phyloP scores from a whole-genome alignment of 2,888 invertebrate genomes.

The Timema cristinae region DNA sequence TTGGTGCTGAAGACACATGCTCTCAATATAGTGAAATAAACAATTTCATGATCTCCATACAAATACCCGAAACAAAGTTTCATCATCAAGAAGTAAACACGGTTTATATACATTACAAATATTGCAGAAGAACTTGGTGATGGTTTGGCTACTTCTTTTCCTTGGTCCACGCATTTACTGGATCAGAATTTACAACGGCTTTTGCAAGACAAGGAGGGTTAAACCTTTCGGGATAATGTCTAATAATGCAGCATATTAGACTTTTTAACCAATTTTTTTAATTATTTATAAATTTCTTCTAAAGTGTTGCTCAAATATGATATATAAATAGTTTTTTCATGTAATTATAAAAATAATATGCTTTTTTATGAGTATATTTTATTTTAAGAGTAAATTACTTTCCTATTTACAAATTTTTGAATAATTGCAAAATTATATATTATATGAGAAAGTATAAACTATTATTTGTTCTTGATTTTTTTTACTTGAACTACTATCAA shows the following conservation, averaged over 20 bases:
- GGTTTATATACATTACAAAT: not conserved
- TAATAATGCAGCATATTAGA: not conserved
- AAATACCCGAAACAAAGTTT: not conserved
- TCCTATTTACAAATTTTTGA: no score
- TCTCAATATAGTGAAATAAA: not conserved
- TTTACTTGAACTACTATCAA: no score
- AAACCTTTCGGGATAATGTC: not conserved
- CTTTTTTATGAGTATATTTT: no score
- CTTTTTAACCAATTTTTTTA: not conserved
- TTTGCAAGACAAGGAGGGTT: not conserved
- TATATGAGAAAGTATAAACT: no score
- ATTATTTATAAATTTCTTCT: no score
- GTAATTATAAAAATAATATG: no score
- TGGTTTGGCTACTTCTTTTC: not conserved
- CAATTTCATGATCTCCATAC: not conserved
- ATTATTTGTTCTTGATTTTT: no score
- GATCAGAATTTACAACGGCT: not conserved
- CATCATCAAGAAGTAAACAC: not conserved
- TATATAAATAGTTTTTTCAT: no score
- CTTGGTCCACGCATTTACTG: constrained; percentile 4
- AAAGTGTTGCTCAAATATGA: no score
- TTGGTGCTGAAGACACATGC: not conserved
- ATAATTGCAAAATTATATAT: no score
- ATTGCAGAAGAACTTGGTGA: not conserved
- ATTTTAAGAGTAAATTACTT: no score